These are phyloP conservation scores for Lepidurus packardi DNA, from an alignment of 1,140 invertebrate genomes.

Conservation along the genomic window DNA sequence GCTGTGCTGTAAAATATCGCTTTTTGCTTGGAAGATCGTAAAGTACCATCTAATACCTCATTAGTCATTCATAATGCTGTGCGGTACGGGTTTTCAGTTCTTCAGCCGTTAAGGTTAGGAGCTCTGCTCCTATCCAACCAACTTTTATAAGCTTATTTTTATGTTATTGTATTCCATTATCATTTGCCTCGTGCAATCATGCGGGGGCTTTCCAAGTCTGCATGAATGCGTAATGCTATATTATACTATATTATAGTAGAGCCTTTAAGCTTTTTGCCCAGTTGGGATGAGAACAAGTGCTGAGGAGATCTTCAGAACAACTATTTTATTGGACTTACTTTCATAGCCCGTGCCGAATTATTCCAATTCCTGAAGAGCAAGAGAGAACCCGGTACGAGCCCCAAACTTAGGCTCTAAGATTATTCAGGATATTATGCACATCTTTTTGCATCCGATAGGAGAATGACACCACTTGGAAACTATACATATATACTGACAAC, in stretches of 20 bases:
- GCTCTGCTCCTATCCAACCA: constrained; percentile 6
- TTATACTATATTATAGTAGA: neutral
- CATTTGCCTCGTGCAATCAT: constrained; percentile 14
- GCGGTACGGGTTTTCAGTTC: constrained; percentile 13
- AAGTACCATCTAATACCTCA: constrained; percentile 19
- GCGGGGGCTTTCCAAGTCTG: neutral
- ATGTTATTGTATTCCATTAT: constrained; percentile 17
- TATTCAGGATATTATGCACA: neutral
- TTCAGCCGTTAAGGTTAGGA: neutral
- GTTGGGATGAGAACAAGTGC: neutral
- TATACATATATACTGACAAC: too few relatives aligned
- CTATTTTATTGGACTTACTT: neutral
- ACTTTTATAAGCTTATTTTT: constrained; percentile 14
- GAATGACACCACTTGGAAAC: neutral
- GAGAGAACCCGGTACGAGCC: neutral
- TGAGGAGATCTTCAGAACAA: neutral
- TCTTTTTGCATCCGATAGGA: neutral
- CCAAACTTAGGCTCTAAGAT: neutral
- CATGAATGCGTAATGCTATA: constrained; percentile 14
- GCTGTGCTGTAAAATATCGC: constrained; percentile 6
- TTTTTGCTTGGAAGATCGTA: neutral
- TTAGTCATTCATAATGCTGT: constrained; percentile 19
- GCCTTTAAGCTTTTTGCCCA: neutral
- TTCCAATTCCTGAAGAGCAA: constrained; percentile 2
- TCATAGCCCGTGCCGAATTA: constrained; percentile 1